Evolutionary conservation across 2,113 vertebrate genomes (phyloP), one percentile per base, ranked within the genome.

Genomic region (Pycnonotus jocosus): DNA sequence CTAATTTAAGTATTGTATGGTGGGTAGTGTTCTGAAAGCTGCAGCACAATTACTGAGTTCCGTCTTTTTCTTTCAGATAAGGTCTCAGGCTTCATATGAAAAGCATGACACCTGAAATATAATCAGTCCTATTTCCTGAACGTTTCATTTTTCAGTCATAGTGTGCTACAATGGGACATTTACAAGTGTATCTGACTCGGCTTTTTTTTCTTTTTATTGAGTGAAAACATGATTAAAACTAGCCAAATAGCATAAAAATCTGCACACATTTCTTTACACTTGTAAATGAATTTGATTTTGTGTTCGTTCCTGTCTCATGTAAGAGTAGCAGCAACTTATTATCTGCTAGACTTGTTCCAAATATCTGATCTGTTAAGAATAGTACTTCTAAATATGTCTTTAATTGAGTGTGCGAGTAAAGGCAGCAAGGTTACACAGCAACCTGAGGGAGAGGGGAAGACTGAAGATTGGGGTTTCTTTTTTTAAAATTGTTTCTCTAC

Each of bases 301-400:
- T 68, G 19, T 83, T 90, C 25, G 18, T 88, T 93, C n/a, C 17
- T 45, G 33, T 45, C 44, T 93, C 60, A 17, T 30, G 19, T 64
- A 78, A 95, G 48, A 71, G 58, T 24, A 92, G 30, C 48, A 81
- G 42, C n/a, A 82, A 48, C 10, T 66, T 48, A 51, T 81, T 90
- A 95, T 57, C 79, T 56, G 40, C 64, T 74, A 93, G 56, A 66
- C 44, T 92, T 88, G 64, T 76, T 96, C 82, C 82, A 95, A 74
- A 83, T 74, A 86, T 86, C 47, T 86, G 76, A 62, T 51, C 60
- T 51, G 37, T 92, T 90, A 95, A 88, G 62, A 93, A 94, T 24
- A 93, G 64, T 68, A 33, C 31, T 72, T 93, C 88, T 92, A 95
- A 94, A 86, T 91, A 62, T 66, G 76, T 68, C 68, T 70, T 90